Evolutionary conservation across 2,888 invertebrate genomes (phyloP), one percentile per base, ranked within the genome.

Genomic region (Eubasilissa splendida): DNA sequence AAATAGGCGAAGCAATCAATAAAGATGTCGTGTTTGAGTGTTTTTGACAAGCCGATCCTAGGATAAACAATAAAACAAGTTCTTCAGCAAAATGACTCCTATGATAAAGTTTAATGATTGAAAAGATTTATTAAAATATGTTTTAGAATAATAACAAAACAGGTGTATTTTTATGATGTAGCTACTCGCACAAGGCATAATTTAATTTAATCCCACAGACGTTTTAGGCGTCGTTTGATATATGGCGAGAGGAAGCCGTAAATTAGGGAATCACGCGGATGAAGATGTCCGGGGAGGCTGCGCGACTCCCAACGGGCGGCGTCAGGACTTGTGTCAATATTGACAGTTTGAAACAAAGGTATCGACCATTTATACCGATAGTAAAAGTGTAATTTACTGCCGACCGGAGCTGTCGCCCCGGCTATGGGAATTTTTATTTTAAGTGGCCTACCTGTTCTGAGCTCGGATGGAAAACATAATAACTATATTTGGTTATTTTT

Each of bases 321-420:
- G 68, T 52, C 50, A 31, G 68, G 54, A 77, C 56, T 77, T 52
- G 77, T 77, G 77, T 77, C 68, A 77, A 77, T 77, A 77, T 77
- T 77, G 77, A 77, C 77, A 77, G 68, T 77, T 71, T 70, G 77
- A 77, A 71, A 77, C 71, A 70, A 77, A 77, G 59, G 70, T 71
- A 71, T 77, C 66, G 58, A 42, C 68, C 66, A 56, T 77, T 77
- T 68, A 77, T 77, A 52, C 70, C 59, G 77, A 77, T 71, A 70
- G 77, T 77, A 70, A 77, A 77, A 58, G 56, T 58, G 70, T 71
- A 71, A 79, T 79, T 79, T 79, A 79, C 22, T 50, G 58, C 58
- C 33, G 66, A 31, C 71, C 33, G 50, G 42, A 33, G 33, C 56
- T 56, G 74, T 74, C 74, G 12, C 59, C 31, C 8, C 31, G 14